Evolutionary conservation across 2,113 vertebrate genomes (phyloP).

Genomic region (Neogale vison): DNA sequence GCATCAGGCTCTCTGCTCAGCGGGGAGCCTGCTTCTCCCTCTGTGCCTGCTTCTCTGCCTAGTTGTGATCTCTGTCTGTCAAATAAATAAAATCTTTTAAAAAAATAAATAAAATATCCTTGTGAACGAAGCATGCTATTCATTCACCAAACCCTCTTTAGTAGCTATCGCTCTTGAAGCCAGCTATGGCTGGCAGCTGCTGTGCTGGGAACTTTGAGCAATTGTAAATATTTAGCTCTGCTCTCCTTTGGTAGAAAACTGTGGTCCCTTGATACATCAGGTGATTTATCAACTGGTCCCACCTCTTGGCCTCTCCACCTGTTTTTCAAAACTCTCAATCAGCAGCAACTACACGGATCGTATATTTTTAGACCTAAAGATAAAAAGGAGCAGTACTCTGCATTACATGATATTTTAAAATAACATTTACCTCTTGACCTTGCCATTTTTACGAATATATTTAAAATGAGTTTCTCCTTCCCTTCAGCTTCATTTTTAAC

Average conservation of each 20-base stretch:
- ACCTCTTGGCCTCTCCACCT: neutral
- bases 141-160: neutral
- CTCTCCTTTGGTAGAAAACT: neutral
- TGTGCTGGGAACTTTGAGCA: neutral
- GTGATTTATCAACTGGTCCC: neutral
- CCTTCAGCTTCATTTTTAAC: slow-evolving; percentile 37
- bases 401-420: slow-evolving; percentile 34
- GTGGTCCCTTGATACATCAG: neutral
- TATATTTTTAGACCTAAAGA: slow-evolving; percentile 55
- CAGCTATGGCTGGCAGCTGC: neutral
- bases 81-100: too few relatives aligned
- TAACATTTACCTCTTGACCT: slow-evolving; percentile 13
- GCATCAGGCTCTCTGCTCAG: too few relatives aligned
- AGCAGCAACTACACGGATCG: neutral
- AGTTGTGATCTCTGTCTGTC: too few relatives aligned
- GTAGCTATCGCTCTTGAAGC: neutral
- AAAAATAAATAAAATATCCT: neutral
- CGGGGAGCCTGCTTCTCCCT: too few relatives aligned
- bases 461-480: slow-evolving; percentile 4
- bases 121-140: neutral
- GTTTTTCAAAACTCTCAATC: slow-evolving; percentile 36
- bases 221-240: neutral
- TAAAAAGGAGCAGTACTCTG: neutral
- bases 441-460: slow-evolving; percentile 53
- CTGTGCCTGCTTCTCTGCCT: too few relatives aligned